A percentile compares a stretch with the other conserved stretches of the same genome.
phyloP scores from a whole-genome alignment of 2,888 invertebrate genomes.

The Alloscopus bannaensis region DNA sequence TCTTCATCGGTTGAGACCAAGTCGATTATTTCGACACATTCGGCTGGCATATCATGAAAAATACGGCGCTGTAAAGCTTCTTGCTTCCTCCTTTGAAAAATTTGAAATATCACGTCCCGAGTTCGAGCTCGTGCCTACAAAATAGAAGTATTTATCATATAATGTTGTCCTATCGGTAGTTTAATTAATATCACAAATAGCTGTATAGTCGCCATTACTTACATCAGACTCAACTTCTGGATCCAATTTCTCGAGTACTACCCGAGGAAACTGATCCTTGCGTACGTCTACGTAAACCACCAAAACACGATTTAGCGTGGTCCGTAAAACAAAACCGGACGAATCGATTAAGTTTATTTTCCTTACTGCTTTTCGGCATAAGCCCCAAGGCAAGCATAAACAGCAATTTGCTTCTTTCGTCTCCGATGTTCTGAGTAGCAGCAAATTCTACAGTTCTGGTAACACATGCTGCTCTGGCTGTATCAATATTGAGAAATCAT shows the following conservation, averaged over 20 bases:
- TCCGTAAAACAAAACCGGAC: background rate
- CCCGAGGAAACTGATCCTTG: background rate
- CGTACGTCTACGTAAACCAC: background rate
- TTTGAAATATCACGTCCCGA: constrained; percentile 28
- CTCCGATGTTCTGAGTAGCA: constrained; percentile 8
- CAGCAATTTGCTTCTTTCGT: constrained; percentile 47
- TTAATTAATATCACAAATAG: constrained; percentile 2
- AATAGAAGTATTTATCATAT: too few species aligned
- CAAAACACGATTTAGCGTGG: background rate
- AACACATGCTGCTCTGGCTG: constrained; percentile 23
- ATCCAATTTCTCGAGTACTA: constrained; percentile 29
- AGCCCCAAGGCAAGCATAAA: constrained; percentile 51
- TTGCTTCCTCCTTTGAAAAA: constrained; percentile 14
- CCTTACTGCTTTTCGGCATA: constrained; percentile 26
- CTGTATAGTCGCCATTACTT: too few species aligned
- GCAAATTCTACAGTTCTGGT: constrained; percentile 52
- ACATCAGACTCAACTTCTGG: constrained; percentile 38
- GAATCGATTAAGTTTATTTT: background rate
- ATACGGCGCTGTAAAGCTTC: constrained; percentile 19
- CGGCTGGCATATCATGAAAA: background rate
- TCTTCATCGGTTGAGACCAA: constrained; percentile 41
- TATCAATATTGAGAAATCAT: too few species aligned
- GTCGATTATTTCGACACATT: constrained; percentile 25
- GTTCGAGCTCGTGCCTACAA: constrained; percentile 9
- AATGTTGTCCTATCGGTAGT: background rate